Evolutionary conservation across 2,113 vertebrate genomes (phyloP).

Genomic region (Thryonomys swinderianus): DNA sequence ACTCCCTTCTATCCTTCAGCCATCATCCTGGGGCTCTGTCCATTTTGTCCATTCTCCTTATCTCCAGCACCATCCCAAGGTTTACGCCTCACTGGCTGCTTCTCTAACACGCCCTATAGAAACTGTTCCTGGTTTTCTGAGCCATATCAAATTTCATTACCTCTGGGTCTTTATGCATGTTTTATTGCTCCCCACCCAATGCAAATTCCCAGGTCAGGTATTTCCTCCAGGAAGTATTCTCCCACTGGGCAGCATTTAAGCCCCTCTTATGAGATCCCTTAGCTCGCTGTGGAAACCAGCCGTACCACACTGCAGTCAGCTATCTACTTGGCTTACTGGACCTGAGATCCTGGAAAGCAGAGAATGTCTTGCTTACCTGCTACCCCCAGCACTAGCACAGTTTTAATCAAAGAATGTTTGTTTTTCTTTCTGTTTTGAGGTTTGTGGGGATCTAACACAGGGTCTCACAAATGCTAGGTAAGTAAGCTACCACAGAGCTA

Average conservation of each 20-base stretch:
- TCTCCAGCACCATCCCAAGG: conserved; percentile 28
- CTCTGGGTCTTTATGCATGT: neutral
- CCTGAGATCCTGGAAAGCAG: neutral
- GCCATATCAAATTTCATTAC: conserved; percentile 57
- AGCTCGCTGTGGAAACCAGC: conserved; percentile 59
- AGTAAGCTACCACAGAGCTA: neutral
- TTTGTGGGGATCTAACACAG: neutral
- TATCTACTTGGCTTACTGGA: neutral
- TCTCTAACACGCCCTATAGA: conserved; percentile 44
- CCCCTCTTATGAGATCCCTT: neutral
- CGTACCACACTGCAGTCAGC: neutral
- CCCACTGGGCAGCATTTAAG: neutral
- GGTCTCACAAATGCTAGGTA: neutral
- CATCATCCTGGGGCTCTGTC: neutral
- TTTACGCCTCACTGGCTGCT: conserved; percentile 43
- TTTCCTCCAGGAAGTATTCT: conserved; percentile 56
- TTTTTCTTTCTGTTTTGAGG: neutral
- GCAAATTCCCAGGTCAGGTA: conserved; percentile 28
- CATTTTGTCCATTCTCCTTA: conserved; percentile 27
- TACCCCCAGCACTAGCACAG: neutral
- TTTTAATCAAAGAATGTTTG: neutral
- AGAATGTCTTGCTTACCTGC: conserved; percentile 20
- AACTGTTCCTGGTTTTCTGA: conserved; percentile 65
- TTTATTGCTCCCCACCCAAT: neutral
- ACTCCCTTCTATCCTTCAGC: neutral